Evolutionary conservation across 2,113 vertebrate species (phyloP), one percentile per base, ranked within the genome.

Genomic region (Merops nubicus): DNA sequence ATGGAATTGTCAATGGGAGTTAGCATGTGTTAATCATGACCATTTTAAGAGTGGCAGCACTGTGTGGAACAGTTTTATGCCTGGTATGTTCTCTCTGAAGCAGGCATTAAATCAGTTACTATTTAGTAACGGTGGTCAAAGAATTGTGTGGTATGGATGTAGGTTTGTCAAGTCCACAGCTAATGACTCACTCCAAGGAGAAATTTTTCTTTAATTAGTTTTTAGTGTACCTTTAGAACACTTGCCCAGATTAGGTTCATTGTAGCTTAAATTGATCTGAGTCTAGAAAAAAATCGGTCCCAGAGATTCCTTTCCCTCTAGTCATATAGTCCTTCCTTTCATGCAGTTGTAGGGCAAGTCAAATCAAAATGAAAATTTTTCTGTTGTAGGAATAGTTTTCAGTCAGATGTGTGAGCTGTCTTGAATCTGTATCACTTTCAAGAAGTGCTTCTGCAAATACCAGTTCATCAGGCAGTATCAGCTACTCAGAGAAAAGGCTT

Each of bases 71-170:
- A 51, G 8, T 31, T 88, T 34, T 25, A 42, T n/a, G 20, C 19
- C 45, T 77, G 38, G 23, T 26, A n/a, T 9, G 1, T 65, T 60
- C 13, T 83, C 5, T 36, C 50, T 60, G 68, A 81, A 69, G 56
- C 16, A 70, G 9, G 38, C 28, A 5, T 69, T 45, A 59, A 78
- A 79, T 53, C 67, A 26, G 60, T 69, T 63, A 47, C 20, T 78
- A 16, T 73, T 75, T 74, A 19, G 3, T 78, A 86, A 51, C 48
- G 62, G 12, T 76, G 48, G 23, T 28, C 53, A 72, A 14, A 59
- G 31, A 45, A 28, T 43, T 64, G 1, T 40, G 2, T 0, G 3
- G 4, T 18, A 9, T 20, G 48, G 38, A 15, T 53, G 19, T 64
- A 54, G 57, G 4, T 68, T 79, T 92, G 50, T 72, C 22, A 69